phyloP scores from a whole-genome alignment of 2,888 invertebrate genomes.

The Cantharis rustica region DNA sequence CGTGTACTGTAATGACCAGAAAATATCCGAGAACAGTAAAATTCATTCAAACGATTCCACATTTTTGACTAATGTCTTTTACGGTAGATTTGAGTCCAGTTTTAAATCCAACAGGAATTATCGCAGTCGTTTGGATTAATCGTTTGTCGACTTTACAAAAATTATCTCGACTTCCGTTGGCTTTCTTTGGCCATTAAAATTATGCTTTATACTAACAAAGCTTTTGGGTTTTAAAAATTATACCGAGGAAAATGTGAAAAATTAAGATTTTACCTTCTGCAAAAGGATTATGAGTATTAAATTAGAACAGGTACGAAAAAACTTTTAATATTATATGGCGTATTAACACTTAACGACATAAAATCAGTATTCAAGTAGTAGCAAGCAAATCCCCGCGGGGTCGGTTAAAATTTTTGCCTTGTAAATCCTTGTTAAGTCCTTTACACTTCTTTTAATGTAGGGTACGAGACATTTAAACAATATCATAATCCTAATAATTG shows the following conservation, averaged over 20 bases:
- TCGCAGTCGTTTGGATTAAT: slow-evolving; percentile 34
- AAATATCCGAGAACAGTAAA: slow-evolving; percentile 32
- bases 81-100: slow-evolving; percentile 41
- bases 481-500: slow-evolving; percentile 59
- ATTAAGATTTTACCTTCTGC: not conserved
- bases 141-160: slow-evolving; percentile 38
- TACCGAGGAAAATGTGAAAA: not conserved
- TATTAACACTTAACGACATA: slow-evolving; percentile 22
- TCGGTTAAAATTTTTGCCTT: slow-evolving; percentile 30
- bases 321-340: slow-evolving; percentile 13
- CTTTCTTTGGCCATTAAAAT: slow-evolving; percentile 26
- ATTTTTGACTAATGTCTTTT: slow-evolving; percentile 41
- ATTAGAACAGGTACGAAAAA: not conserved
- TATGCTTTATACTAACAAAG: not conserved
- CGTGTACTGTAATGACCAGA: slow-evolving; percentile 17
- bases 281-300: not conserved
- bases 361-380: slow-evolving; percentile 28
- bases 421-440: slow-evolving; percentile 30
- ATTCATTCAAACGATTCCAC: slow-evolving; percentile 38
- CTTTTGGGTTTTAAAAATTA: not conserved
- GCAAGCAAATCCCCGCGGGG: slow-evolving; percentile 22
- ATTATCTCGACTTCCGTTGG: slow-evolving; percentile 37
- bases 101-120: slow-evolving; percentile 34
- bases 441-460: slow-evolving; percentile 49
- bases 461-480: slow-evolving; percentile 55